phyloP scores from a whole-genome alignment of 1,140 invertebrate genomes.

The Drosophila burlai region DNA sequence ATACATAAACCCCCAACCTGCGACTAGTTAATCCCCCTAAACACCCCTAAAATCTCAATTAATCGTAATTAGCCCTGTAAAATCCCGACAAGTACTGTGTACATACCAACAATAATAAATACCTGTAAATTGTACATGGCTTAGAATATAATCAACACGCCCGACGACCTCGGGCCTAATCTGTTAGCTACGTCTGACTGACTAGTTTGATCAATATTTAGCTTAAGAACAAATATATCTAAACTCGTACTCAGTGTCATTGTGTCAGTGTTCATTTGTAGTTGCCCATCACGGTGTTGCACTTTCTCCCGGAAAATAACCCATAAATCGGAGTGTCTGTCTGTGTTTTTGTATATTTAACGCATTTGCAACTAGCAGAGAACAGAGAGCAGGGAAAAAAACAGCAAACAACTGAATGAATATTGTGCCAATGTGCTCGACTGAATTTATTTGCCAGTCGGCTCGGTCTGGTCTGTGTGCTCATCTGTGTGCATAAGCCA shows the following conservation, averaged over 20 bases:
- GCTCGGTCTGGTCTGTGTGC: conserved; percentile 49
- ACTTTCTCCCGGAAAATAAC: conserved; percentile 25
- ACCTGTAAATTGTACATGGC: conserved; percentile 37
- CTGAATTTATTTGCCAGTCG: conserved; percentile 61
- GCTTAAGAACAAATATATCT: conserved; percentile 22
- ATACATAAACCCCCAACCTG: not conserved
- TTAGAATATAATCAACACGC: conserved; percentile 9
- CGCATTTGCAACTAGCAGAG: conserved; percentile 52
- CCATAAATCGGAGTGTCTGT: conserved; percentile 19
- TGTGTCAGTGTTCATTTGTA: conserved; percentile 44
- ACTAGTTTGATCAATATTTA: conserved; percentile 49
- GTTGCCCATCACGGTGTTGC: conserved; percentile 34
- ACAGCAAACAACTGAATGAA: conserved; percentile 72
- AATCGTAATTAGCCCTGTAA: conserved; percentile 27
- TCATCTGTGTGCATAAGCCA: conserved; percentile 74
- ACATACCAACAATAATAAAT: conserved; percentile 16
- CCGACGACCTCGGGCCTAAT: conserved; percentile 32
- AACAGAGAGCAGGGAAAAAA: not conserved
- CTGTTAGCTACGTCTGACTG: conserved; percentile 28
- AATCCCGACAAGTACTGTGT: conserved; percentile 24
- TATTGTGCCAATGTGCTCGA: conserved; percentile 62
- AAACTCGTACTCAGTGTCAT: conserved; percentile 35
- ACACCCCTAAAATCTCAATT: conserved; percentile 1
- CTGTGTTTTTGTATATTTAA: conserved; percentile 63
- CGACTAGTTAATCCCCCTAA: conserved; percentile 25